phyloP scores from a whole-genome alignment of 2,797 vertebrate genomes.

The Capromys pilorides region DNA sequence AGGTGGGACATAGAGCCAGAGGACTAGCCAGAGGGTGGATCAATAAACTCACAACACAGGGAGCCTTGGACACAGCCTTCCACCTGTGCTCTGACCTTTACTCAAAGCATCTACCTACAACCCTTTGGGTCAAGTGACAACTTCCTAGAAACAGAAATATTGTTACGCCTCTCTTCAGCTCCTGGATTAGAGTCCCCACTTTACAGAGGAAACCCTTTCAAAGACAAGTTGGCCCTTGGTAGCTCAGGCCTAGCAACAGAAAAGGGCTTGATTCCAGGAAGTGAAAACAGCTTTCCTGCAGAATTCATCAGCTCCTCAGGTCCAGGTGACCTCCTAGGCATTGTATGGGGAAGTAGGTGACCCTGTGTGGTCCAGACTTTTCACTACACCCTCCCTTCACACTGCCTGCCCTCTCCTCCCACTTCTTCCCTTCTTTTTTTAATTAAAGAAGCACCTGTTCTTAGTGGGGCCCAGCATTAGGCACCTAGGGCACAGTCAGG shows the following conservation, averaged over 20 bases:
- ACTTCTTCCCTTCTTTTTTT: background rate
- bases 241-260: slow-evolving; percentile 6
- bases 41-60: background rate
- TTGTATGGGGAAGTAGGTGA: background rate
- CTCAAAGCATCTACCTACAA: slow-evolving; percentile 23
- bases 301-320: slow-evolving; percentile 17
- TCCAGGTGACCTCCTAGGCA: slow-evolving; percentile 26
- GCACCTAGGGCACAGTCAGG: background rate
- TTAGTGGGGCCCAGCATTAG: background rate
- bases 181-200: background rate
- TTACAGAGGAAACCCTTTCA: background rate
- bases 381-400: background rate
- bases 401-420: background rate
- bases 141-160: slow-evolving; percentile 17
- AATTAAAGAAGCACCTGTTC: background rate
- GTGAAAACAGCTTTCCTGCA: background rate
- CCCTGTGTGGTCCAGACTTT: background rate
- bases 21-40: background rate
- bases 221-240: slow-evolving; percentile 9
- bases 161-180: background rate
- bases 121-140: background rate
- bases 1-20: background rate
- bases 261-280: slow-evolving; percentile 45
- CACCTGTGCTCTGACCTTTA: background rate
- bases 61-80: background rate